These are phyloP conservation scores for Tiaroga cobitis DNA, from an alignment of 2,797 vertebrate species.

Conservation along the genomic window DNA sequence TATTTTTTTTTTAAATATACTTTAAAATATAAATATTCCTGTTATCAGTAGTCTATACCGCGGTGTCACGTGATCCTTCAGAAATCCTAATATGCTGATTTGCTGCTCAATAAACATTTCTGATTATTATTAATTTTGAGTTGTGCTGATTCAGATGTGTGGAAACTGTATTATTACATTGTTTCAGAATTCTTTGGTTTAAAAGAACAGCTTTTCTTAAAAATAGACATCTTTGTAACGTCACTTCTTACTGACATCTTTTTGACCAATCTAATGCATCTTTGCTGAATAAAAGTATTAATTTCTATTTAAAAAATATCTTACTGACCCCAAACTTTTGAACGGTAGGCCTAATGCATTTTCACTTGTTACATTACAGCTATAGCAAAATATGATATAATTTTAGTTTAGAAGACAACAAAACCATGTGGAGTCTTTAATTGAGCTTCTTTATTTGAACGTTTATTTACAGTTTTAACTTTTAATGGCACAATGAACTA, in stretches of 20 bases:
- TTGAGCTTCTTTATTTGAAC: neutral
- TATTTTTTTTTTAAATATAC: too few relatives aligned
- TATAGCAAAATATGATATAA: neutral
- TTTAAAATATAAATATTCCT: too few relatives aligned
- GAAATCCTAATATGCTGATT: neutral
- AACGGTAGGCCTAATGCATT: neutral
- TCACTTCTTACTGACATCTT: neutral
- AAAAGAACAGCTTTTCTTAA: neutral
- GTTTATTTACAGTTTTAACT: neutral
- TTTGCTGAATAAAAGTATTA: neutral
- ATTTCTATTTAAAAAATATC: neutral
- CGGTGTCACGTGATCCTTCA: neutral
- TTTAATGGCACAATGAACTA: neutral
- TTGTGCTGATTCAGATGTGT: neutral
- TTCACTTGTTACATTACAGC: neutral
- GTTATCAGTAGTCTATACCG: too few relatives aligned
- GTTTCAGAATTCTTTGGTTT: neutral
- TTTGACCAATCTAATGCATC: neutral
- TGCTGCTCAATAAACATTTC: neutral
- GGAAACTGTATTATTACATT: neutral
- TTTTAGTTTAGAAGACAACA: neutral
- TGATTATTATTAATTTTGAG: neutral
- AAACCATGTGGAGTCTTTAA: neutral
- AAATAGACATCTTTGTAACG: neutral
- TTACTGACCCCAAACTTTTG: neutral